Evolutionary conservation across 2,113 vertebrate genomes (phyloP).

Genomic region (western clawed frog (Xenopus tropicalis)): UCB_Xtro_10.0 CM004451.2:74156501-74157000

Average conservation of each 20-base stretch:
- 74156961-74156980: no score
- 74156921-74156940: no score
- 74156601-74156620: conserved; percentile 2
- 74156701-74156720: background rate
- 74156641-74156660: background rate
- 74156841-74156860: no score
- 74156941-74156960: no score
- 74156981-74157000: no score
- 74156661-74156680: background rate
- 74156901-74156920: no score
- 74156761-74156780: background rate
- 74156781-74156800: no score
- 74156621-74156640: background rate
- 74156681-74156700: no score
- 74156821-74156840: no score
- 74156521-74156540: conserved; percentile 6
- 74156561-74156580: background rate
- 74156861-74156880: no score
- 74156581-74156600: conserved; percentile 9
- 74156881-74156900: no score
- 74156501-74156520: background rate
- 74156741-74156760: background rate
- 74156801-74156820: no score
- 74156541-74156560: background rate
- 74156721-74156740: background rate